Evolutionary conservation across 2,797 vertebrate genomes (phyloP).

Genomic region (Hippocampus kuda): DNA sequence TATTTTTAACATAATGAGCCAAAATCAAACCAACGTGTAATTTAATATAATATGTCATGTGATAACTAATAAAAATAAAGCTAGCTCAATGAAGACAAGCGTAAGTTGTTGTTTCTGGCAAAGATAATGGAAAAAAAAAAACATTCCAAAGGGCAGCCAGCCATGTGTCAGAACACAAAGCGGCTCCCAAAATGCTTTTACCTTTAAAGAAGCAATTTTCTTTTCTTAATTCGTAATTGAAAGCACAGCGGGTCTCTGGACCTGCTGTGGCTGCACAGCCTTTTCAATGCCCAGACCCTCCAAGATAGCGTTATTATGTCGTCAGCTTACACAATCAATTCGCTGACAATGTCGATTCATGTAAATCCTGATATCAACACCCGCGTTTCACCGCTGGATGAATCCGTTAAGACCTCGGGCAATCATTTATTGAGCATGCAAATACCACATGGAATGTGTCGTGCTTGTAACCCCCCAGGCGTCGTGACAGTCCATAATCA

Average conservation of each 20-base stretch:
- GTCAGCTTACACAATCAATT: background rate
- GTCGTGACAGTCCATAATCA: conserved; percentile 25
- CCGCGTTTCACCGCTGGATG: background rate
- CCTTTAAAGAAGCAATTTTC: background rate
- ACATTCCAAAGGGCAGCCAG: background rate
- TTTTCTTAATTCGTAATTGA: background rate
- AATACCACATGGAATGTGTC: background rate
- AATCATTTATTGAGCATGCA: background rate
- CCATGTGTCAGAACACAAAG: background rate
- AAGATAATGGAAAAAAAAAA: background rate
- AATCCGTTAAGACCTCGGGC: background rate
- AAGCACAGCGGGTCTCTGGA: background rate
- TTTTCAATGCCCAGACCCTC: conserved; percentile 1
- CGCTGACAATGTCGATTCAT: background rate
- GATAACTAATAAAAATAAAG: background rate
- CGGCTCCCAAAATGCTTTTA: background rate
- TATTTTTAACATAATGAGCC: background rate
- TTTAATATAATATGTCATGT: background rate
- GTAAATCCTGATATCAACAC: background rate
- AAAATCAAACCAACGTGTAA: background rate
- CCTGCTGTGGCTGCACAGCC: conserved; percentile 29
- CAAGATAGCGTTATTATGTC: background rate
- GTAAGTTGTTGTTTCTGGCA: background rate
- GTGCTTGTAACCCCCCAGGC: background rate
- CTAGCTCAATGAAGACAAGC: background rate